Evolutionary conservation across 2,888 invertebrate genomes (phyloP), one percentile per base, ranked within the genome.

Genomic region (Acanthosepion pharaonis): DNA sequence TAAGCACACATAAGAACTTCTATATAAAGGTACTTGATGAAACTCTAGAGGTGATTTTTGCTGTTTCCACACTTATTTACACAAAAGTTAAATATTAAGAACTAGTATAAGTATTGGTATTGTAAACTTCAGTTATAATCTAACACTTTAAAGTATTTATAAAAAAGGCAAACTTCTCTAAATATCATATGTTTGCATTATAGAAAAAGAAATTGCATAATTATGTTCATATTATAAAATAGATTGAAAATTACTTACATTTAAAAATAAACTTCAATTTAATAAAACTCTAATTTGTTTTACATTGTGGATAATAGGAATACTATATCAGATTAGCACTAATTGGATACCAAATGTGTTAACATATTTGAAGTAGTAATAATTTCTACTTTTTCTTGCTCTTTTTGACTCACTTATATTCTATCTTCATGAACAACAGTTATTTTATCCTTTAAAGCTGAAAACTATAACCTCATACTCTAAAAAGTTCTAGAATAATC

Each of bases 1-100:
- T 93, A 93, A 93, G 93, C 93, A 93, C 51, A 93, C 53, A 93
- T 93, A 93, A 93, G 93, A 93, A 53, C 51, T 93, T 93, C 48
- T 93, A 93, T 93, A 51, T 93, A 93, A 93, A 93, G 93, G 93
- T 93, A 93, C 49, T 53, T 78, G n/a, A 78, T 78, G 78, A 78
- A 78, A n/a, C 5, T 78, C 33, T 11, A 78, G n/a, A 78, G n/a
- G n/a, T 78, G 78, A 78, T 78, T 78, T 78, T 78, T 78, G 78
- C 78, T 33, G n/a, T 33, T 78, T 78, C 78, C 11, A 33, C 78
- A 78, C 33, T 78, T 9, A 78, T n/a, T 18, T 11, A n/a, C 78
- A 78, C n/a, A 78, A 78, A n/a, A 78, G 11, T n/a, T n/a, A 64
- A n/a, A 59, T 59, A 59, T 59, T 15, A 33, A 33, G 11, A 8